A percentile compares a stretch with the other conserved stretches of the same genome.
phyloP scores from a whole-genome alignment of 2,113 vertebrate species.

The Hemiscyllium ocellatum region DNA sequence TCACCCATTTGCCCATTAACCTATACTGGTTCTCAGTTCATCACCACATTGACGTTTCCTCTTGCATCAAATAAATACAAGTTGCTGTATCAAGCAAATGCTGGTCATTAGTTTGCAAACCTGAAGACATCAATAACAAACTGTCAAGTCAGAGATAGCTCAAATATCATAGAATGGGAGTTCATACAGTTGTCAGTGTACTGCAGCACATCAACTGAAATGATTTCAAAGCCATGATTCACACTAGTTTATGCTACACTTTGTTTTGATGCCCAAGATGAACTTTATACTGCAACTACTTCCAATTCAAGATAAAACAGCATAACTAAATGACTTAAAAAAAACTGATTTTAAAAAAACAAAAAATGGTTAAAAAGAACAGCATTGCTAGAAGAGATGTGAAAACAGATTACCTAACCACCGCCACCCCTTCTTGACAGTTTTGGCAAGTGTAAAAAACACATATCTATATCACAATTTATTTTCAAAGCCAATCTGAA shows the following conservation, averaged over 20 bases:
- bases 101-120: neutral
- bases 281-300: neutral
- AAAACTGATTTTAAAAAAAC: neutral
- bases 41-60: neutral
- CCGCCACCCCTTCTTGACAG: neutral
- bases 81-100: neutral
- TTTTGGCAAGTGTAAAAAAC: neutral
- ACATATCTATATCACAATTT: neutral
- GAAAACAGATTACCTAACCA: neutral
- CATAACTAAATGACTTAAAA: neutral
- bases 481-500: neutral
- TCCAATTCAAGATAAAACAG: neutral
- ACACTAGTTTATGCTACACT: neutral
- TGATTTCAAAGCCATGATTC: neutral
- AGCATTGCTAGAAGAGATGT: neutral
- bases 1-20: neutral
- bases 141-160: neutral
- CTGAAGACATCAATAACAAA: neutral
- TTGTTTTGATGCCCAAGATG: neutral
- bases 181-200: neutral
- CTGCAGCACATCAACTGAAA: neutral
- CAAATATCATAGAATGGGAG: neutral
- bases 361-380: neutral
- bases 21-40: neutral
- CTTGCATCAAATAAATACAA: neutral